Evolutionary conservation across 2,797 vertebrate species (phyloP).

Genomic region (Pteropus rufus): DNA sequence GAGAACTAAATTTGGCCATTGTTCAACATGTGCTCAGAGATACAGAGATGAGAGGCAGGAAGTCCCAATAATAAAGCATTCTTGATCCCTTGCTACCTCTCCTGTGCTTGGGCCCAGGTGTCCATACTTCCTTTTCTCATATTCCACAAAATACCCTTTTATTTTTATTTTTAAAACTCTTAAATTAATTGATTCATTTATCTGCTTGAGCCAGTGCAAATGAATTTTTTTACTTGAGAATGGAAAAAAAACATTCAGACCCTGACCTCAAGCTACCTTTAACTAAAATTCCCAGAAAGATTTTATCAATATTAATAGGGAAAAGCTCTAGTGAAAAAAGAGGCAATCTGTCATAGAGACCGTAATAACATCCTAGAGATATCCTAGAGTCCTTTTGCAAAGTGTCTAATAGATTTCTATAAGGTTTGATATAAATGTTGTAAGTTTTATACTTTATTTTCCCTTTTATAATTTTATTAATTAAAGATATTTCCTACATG

Average conservation of each 20-base stretch:
- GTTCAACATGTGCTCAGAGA: neutral
- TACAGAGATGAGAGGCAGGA: neutral
- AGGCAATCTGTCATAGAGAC: neutral
- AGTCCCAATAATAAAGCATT: neutral
- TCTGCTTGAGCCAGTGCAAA: neutral
- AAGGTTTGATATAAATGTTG: neutral
- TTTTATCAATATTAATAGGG: slow-evolving; percentile 27
- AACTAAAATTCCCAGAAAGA: slow-evolving; percentile 56
- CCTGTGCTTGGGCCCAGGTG: neutral
- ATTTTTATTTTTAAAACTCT: neutral
- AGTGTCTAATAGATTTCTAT: neutral
- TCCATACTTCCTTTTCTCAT: neutral
- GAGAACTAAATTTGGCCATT: neutral
- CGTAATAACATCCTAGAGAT: neutral
- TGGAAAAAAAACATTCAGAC: neutral
- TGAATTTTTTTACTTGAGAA: neutral
- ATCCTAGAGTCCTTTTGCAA: neutral
- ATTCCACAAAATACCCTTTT: neutral
- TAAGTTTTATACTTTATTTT: neutral
- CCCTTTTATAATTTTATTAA: neutral
- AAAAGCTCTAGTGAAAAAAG: neutral
- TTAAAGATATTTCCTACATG: neutral
- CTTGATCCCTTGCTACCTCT: neutral
- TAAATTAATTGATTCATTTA: neutral
- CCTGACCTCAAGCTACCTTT: slow-evolving; percentile 19